Evolutionary conservation across 2,797 vertebrate genomes (phyloP).

Genomic region (Falco novaeseelandiae): DNA sequence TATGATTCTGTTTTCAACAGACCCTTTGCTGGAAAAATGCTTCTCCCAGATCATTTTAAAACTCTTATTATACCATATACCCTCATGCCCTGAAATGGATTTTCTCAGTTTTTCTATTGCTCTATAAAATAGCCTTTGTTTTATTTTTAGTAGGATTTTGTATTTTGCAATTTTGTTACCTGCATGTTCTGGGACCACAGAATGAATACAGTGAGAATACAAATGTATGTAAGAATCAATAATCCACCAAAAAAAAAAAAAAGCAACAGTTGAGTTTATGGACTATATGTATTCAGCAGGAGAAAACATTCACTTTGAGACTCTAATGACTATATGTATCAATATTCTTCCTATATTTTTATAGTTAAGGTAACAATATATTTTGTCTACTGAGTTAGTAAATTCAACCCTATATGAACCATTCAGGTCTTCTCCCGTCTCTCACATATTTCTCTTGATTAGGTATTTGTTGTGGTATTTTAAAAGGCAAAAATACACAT

Average conservation of each 20-base stretch:
- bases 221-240: not conserved
- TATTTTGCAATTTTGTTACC: not conserved
- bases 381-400: not conserved
- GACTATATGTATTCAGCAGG: not conserved
- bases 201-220: not conserved
- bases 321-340: not conserved
- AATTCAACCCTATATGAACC: not conserved
- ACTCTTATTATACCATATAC: not conserved
- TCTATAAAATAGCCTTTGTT: not conserved
- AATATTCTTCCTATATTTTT: not conserved
- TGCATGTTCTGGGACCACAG: not conserved
- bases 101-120: not conserved
- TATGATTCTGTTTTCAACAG: not conserved
- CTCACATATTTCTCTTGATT: not conserved
- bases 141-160: not conserved
- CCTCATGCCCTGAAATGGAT: not conserved
- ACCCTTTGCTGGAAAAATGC: not conserved
- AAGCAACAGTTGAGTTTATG: not conserved
- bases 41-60: not conserved
- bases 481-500: not conserved
- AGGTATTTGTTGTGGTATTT: not conserved
- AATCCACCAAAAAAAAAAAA: not conserved
- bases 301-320: not conserved
- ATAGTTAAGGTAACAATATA: not conserved
- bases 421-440: not conserved